These are phyloP conservation scores for Caranx melampygus DNA, from an alignment of 2,113 vertebrate genomes.

Conservation along the genomic window DNA sequence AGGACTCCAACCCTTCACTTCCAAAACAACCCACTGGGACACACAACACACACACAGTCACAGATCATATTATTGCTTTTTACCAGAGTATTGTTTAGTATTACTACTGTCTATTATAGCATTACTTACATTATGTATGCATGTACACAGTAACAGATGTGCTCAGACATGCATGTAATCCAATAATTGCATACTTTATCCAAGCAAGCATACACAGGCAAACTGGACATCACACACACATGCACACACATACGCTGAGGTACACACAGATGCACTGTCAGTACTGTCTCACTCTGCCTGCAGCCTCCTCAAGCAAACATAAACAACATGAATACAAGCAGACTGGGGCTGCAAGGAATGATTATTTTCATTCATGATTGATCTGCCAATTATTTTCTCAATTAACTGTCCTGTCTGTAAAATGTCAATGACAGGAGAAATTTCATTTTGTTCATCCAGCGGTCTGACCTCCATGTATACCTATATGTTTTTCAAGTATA, in stretches of 20 bases:
- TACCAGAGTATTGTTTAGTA: constrained; percentile 6
- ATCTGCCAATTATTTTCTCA: neutral
- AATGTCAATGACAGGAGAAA: neutral
- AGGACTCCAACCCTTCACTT: constrained; percentile 54
- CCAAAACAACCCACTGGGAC: constrained; percentile 67
- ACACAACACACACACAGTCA: constrained; percentile 29
- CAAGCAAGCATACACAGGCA: neutral
- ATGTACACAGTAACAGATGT: constrained; percentile 27
- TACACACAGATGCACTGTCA: neutral
- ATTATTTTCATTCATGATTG: neutral
- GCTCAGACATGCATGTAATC: constrained; percentile 44
- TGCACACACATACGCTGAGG: neutral
- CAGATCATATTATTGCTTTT: constrained; percentile 7
- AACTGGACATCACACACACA: neutral
- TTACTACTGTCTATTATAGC: neutral
- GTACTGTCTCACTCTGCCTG: neutral
- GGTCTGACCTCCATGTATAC: neutral
- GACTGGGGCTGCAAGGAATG: neutral
- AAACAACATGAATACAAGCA: neutral
- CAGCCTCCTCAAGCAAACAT: neutral
- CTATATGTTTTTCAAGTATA: neutral
- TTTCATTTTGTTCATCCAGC: neutral
- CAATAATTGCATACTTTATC: constrained; percentile 24
- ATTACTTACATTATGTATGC: neutral
- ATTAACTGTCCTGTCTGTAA: neutral